Evolutionary conservation across 2,888 invertebrate genomes (phyloP), one percentile per base, ranked within the genome.

Genomic region (Lamellibrachia columna): DNA sequence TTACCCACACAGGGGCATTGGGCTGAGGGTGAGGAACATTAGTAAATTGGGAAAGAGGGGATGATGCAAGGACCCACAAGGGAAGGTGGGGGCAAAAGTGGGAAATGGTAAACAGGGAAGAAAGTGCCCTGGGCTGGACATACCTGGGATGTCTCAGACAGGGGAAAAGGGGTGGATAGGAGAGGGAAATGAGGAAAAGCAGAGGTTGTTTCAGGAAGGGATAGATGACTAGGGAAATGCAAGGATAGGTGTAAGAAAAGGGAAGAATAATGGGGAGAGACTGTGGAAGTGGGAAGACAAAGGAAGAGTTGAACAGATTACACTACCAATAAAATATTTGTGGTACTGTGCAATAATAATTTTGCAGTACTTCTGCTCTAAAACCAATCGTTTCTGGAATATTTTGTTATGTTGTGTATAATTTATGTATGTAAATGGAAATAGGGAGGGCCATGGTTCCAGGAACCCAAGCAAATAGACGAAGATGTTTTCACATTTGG

Each of bases 101-200:
- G 75, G 75, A 75, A 15, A 75, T 75, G 22, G 75, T 75, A 75
- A 75, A 75, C 75, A 75, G 75, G 75, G 75, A 75, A 75, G 75
- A 15, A 15, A 58, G 2, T 7, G 58, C 58, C 58, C 58, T 7
- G 15, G 58, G 58, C 58, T 58, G 11, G 22, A 75, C 75, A 75
- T 75, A 75, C 75, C 75, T 75, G 75, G 75, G n/a, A 11, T 75
- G 75, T 75, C 22, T 15, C 75, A 75, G 75, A 75, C 75, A 75
- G 6, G n/a, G 22, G 75, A 22, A 75, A 75, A 75, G 75, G 11
- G 75, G 75, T 75, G 75, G 15, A 58, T 58, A 6, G 58, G 58
- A 58, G 58, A 58, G 58, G 58, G 28, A 75, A 75, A 75, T 58
- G 58, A 58, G 58, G 75, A 15, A 75, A 75, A 40, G 40, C 40